A percentile compares a stretch with the other conserved stretches of the same genome.
Conservation (phyloP, 2,113 vertebrate genomes). For the Fulmarus glacialis region DNA sequence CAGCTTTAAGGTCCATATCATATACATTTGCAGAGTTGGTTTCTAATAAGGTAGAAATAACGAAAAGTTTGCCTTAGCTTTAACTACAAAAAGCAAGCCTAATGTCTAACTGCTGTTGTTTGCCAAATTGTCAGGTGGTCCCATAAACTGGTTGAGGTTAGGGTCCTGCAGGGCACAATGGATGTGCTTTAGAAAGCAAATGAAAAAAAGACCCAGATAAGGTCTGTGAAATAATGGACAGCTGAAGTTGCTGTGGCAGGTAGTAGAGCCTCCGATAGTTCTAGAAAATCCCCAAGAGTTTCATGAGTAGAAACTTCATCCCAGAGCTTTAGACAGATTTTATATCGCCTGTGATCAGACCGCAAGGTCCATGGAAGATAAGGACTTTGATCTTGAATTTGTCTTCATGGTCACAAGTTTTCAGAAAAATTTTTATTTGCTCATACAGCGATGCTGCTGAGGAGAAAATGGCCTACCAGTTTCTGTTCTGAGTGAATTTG, state of each 20-base stretch:
- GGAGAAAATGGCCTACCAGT: not conserved
- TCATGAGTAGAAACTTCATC: not conserved
- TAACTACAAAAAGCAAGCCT: not conserved
- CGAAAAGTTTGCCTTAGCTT: not conserved
- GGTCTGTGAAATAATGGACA: not conserved
- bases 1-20: not conserved
- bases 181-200: not conserved
- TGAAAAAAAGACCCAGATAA: not conserved
- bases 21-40: not conserved
- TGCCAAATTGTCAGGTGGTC: not conserved
- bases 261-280: not conserved
- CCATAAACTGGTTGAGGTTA: not conserved
- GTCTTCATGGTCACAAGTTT: not conserved
- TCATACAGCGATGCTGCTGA: not conserved
- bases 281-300: not conserved
- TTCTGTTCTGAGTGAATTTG: not conserved
- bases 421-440: not conserved
- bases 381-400: not conserved
- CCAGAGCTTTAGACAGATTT: not conserved
- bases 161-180: not conserved
- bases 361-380: not conserved
- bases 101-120: not conserved
- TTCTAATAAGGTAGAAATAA: not conserved
- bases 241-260: fast-evolving
- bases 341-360: not conserved